Evolutionary conservation across 2,113 vertebrate genomes (phyloP).

Genomic region (Macquaria australasica): DNA sequence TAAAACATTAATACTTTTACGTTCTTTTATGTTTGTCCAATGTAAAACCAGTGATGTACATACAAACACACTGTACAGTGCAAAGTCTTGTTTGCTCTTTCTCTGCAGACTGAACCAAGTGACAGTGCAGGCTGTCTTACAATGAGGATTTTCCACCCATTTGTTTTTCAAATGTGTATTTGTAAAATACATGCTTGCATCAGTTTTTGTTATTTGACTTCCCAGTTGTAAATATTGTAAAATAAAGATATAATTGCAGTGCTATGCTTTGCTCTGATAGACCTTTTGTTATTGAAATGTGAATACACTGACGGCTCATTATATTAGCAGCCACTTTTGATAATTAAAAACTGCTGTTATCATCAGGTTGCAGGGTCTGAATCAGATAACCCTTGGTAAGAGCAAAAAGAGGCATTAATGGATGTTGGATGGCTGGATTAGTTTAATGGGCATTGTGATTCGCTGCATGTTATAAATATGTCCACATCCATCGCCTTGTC

Average conservation of each 20-base stretch:
- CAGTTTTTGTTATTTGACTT: slow-evolving; percentile 6
- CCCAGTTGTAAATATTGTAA: slow-evolving; percentile 3
- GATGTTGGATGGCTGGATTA: slow-evolving; percentile 28
- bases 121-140: neutral
- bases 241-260: slow-evolving; percentile 4
- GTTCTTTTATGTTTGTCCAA: slow-evolving; percentile 17
- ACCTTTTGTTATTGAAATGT: slow-evolving; percentile 44
- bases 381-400: slow-evolving; percentile 41
- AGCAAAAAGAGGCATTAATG: slow-evolving; percentile 43
- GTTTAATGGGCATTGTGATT: slow-evolving; percentile 31
- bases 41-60: slow-evolving; percentile 8
- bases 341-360: slow-evolving; percentile 44
- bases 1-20: slow-evolving; percentile 3
- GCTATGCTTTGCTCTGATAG: slow-evolving; percentile 17
- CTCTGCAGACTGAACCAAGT: neutral
- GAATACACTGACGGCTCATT: slow-evolving; percentile 27
- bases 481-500: neutral
- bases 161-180: slow-evolving; percentile 5
- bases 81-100: slow-evolving; percentile 17
- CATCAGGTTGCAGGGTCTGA: slow-evolving; percentile 20
- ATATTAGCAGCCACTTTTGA: slow-evolving; percentile 29
- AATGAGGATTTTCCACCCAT: neutral
- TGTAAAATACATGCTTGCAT: neutral
- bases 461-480: slow-evolving; percentile 7
- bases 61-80: neutral